Base-by-base conservation (phyloP, 37 sponge, comb jelly and placozoan species). In the Amphimedon queenslandica region DNA sequence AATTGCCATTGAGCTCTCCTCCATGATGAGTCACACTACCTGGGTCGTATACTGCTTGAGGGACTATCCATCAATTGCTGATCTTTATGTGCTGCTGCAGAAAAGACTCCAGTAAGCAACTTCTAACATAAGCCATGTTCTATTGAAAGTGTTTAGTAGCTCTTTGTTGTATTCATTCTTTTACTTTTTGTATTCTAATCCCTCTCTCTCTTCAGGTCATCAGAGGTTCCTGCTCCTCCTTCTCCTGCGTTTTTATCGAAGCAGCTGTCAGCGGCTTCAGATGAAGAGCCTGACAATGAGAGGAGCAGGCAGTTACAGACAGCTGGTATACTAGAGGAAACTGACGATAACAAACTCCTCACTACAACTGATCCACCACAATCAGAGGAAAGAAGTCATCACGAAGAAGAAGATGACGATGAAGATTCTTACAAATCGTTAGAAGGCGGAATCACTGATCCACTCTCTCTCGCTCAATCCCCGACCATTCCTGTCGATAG, bases 41-140 rank as follows among this genome's bases (percentile, higher is more conserved):
- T 82, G 82, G 82, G 63, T 82, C 36, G 39, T 82, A 38, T 82
- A 82, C 63, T 74, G 82, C 33, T 65, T 82, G 21, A 37, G 34
- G 20, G 28, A 64, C 38, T 37, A 55, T 37, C 37, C 64, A 1
- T 8, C 37, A 4, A 42, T 82, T 2, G 75, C 69, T 4, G 57
- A 57, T 16, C 60, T 82, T 23, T 73, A 69, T 42, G 8, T 47
- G 13, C 53, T 47, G 13, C 53, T 47, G 8, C n/a, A n/a, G n/a
- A n/a, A n/a, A n/a, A n/a, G n/a, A n/a, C n/a, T n/a, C n/a, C n/a
- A n/a, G n/a, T n/a, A n/a, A n/a, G n/a, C n/a, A n/a, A n/a, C n/a
- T n/a, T n/a, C n/a, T n/a, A n/a, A n/a, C n/a, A n/a, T n/a, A n/a
- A n/a, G n/a, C n/a, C n/a, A n/a, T n/a, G n/a, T n/a, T n/a, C n/a